Conservation (phyloP, 2,888 invertebrate genomes). For the Cephus rjabovi region DNA sequence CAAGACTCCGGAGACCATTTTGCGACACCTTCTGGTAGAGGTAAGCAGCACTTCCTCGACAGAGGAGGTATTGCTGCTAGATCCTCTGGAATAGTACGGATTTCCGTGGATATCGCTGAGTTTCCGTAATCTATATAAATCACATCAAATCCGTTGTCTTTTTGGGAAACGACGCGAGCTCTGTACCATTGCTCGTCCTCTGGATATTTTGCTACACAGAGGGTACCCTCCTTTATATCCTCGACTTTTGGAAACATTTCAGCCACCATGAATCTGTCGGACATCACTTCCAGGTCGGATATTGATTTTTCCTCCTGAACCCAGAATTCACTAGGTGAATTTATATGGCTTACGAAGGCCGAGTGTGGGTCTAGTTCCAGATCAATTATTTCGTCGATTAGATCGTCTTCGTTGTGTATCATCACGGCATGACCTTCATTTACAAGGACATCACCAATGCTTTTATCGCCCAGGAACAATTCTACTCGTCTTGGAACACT, state of each 20-base stretch:
- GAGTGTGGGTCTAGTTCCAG: slow-evolving; percentile 66
- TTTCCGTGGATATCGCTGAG: slow-evolving; percentile 72
- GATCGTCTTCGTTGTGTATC: slow-evolving; percentile 41
- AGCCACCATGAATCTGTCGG: slow-evolving; percentile 70
- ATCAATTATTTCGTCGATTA: slow-evolving; percentile 52
- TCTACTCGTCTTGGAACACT: slow-evolving; percentile 59
- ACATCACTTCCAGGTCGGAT: slow-evolving; percentile 73
- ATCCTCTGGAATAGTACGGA: slow-evolving; percentile 74
- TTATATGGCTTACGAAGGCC: slow-evolving; percentile 76
- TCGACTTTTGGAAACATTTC: slow-evolving; percentile 69
- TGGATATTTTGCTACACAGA: slow-evolving; percentile 76
- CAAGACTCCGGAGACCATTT: slow-evolving; percentile 64
- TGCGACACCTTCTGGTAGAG: slow-evolving; percentile 66
- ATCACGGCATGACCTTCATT: slow-evolving; percentile 44
- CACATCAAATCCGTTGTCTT: slow-evolving; percentile 69
- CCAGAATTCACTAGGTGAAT: slow-evolving; percentile 80
- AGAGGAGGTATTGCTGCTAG: slow-evolving; percentile 71
- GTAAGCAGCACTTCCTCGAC: slow-evolving; percentile 74
- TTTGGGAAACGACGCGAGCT: slow-evolving; percentile 73
- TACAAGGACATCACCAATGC: slow-evolving; percentile 50
- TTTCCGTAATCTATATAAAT: slow-evolving; percentile 80
- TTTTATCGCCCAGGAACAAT: slow-evolving; percentile 58
- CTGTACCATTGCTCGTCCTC: slow-evolving; percentile 79
- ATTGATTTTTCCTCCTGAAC: slow-evolving; percentile 77
- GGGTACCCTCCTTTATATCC: slow-evolving; percentile 71